phyloP scores from a whole-genome alignment of 2,797 vertebrate genomes.

The Podarcis siculus region DNA sequence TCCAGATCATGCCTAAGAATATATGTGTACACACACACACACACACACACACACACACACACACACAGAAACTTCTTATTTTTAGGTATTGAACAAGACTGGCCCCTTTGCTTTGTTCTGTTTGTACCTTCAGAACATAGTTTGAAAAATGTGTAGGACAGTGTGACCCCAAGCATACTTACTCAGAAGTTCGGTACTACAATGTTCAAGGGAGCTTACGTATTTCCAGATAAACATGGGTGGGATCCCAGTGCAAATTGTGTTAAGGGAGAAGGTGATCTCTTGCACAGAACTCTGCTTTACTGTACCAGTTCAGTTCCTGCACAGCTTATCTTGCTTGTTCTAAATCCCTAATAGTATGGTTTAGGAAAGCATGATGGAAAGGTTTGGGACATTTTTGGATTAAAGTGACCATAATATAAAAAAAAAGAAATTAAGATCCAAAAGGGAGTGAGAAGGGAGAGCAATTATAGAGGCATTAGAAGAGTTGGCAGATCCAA shows the following conservation, averaged over 20 bases:
- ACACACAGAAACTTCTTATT: too few relatives aligned
- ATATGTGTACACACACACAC: too few relatives aligned
- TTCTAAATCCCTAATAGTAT: not conserved
- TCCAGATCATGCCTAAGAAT: too few relatives aligned
- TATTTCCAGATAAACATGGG: not conserved
- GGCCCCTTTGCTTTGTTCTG: too few relatives aligned
- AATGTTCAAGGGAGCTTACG: not conserved
- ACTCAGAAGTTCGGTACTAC: too few relatives aligned
- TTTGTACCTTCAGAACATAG: too few relatives aligned
- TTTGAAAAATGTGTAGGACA: too few relatives aligned
- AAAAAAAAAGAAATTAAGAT: not conserved
- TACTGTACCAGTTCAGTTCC: not conserved
- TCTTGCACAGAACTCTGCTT: not conserved
- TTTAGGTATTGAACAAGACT: too few relatives aligned
- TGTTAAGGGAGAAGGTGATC: not conserved
- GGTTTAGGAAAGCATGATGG: not conserved
- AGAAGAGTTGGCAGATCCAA: not conserved
- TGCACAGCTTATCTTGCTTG: not conserved
- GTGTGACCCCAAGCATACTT: too few relatives aligned
- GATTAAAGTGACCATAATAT: not conserved
- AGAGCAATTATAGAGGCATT: not conserved
- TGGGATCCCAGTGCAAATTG: not conserved
- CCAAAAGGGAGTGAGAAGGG: not conserved
- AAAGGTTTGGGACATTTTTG: not conserved
- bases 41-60: too few relatives aligned